Conservation (phyloP, 2,797 vertebrate species). For the Bufotes viridis region DNA sequence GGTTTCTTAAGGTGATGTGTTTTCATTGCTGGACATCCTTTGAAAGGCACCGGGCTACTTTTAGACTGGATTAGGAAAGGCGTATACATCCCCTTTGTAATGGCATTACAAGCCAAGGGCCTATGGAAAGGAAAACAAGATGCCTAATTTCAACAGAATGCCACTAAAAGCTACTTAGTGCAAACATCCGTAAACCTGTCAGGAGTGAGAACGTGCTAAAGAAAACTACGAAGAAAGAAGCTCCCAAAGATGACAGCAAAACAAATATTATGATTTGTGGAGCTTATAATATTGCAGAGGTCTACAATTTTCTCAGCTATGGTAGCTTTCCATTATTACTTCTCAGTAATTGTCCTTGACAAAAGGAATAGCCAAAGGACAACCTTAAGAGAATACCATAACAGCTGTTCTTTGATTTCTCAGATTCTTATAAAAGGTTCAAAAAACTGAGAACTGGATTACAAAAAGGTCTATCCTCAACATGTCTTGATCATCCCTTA, state of each 20-base stretch:
- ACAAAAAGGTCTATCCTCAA: neutral
- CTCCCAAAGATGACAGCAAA: slow-evolving; percentile 70
- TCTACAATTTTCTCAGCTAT: neutral
- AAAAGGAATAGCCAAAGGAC: neutral
- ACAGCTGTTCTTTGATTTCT: neutral
- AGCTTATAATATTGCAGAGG: neutral
- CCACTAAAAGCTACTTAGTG: slow-evolving; percentile 76
- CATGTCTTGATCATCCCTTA: neutral
- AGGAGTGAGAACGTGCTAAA: slow-evolving; percentile 72
- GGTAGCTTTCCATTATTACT: neutral
- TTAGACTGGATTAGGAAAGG: slow-evolving; percentile 74
- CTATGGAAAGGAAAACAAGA: slow-evolving; percentile 74
- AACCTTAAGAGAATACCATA: neutral
- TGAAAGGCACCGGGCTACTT: slow-evolving; percentile 72
- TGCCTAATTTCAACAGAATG: slow-evolving; percentile 72
- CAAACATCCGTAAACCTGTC: slow-evolving; percentile 77
- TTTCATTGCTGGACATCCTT: slow-evolving; percentile 72
- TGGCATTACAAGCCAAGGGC: slow-evolving; percentile 71
- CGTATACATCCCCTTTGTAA: slow-evolving; percentile 75
- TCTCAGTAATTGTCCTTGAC: neutral
- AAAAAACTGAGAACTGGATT: neutral
- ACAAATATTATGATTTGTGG: slow-evolving; percentile 48
- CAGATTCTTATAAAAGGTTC: neutral
- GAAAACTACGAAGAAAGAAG: slow-evolving; percentile 66
- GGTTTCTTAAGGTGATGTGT: slow-evolving; percentile 73